Conservation (phyloP, 2,113 vertebrate species). For the Arvicanthis niloticus region DNA sequence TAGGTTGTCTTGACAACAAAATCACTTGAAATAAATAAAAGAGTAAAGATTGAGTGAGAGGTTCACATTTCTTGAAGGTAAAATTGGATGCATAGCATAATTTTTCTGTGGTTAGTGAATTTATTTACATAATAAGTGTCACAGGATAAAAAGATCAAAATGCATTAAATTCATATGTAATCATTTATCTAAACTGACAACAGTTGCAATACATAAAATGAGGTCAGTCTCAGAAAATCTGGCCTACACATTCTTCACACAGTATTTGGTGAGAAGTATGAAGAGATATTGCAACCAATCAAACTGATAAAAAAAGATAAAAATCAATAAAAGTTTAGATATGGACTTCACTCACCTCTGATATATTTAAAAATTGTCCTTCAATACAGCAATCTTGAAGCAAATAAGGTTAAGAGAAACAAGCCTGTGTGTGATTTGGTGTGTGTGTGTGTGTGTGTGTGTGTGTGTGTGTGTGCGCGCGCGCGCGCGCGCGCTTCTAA, state of each 20-base stretch:
- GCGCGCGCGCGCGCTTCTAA: background rate
- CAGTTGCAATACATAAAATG: background rate
- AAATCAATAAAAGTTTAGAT: background rate
- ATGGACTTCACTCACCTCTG: background rate
- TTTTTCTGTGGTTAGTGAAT: constrained; percentile 25
- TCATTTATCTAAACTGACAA: background rate
- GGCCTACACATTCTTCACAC: background rate
- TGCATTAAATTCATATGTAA: background rate
- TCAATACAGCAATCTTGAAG: constrained; percentile 7
- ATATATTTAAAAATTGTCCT: background rate
- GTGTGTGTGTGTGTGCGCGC: background rate
- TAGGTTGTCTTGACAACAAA: background rate
- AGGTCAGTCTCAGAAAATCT: constrained; percentile 19
- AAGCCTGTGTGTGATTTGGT: background rate
- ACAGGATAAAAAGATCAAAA: constrained; percentile 39
- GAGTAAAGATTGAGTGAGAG: background rate
- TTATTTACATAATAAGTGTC: constrained; percentile 43
- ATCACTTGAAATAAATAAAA: constrained; percentile 10
- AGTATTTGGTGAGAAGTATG: background rate
- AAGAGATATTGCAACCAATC: background rate
- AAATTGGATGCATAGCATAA: background rate
- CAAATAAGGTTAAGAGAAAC: constrained; percentile 21
- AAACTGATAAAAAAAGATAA: background rate
- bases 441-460: background rate
- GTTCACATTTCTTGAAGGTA: background rate